Percentiles rank a stretch among this genome's conserved stretches.
These are phyloP conservation scores for Trachymyrmex septentrionalis DNA, from an alignment of 1,140 invertebrate genomes.

Conservation along the genomic window DNA sequence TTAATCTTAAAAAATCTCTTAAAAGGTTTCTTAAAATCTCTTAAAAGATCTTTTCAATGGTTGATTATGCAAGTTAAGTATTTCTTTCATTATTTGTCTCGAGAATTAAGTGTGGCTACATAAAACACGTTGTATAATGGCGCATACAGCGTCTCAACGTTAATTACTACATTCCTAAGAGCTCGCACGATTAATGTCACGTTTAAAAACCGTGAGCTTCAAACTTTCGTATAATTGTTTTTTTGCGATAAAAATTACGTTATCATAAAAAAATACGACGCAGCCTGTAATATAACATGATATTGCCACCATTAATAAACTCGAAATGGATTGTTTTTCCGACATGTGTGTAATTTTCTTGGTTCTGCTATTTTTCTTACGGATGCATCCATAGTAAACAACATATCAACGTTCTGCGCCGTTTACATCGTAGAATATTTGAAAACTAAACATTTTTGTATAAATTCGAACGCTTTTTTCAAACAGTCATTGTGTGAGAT, in stretches of 20 bases:
- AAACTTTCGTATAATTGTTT: constrained; percentile 26
- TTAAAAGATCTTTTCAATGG: neutral
- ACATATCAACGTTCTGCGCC: neutral
- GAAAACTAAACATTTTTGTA: neutral
- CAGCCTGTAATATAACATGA: neutral
- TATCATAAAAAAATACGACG: constrained; percentile 9
- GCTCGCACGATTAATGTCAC: constrained; percentile 52
- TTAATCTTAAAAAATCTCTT: too few species aligned
- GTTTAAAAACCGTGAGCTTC: constrained; percentile 47
- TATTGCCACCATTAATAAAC: constrained; percentile 10
- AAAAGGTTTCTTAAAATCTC: too few species aligned
- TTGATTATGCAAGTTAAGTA: constrained; percentile 11
- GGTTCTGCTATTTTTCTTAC: neutral
- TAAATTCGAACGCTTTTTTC: neutral
- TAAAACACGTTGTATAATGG: constrained; percentile 13
- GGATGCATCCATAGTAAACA: neutral
- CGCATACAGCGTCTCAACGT: constrained; percentile 32
- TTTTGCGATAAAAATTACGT: constrained; percentile 33
- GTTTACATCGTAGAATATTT: neutral
- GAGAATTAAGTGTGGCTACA: neutral
- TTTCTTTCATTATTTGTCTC: constrained; percentile 3
- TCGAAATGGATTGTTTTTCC: neutral
- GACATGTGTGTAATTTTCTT: constrained; percentile 3
- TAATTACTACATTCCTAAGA: constrained; percentile 51
- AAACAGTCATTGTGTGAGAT: neutral